Base-by-base conservation (phyloP, 2,113 vertebrate species). In the Microcebus tavaratra region DNA sequence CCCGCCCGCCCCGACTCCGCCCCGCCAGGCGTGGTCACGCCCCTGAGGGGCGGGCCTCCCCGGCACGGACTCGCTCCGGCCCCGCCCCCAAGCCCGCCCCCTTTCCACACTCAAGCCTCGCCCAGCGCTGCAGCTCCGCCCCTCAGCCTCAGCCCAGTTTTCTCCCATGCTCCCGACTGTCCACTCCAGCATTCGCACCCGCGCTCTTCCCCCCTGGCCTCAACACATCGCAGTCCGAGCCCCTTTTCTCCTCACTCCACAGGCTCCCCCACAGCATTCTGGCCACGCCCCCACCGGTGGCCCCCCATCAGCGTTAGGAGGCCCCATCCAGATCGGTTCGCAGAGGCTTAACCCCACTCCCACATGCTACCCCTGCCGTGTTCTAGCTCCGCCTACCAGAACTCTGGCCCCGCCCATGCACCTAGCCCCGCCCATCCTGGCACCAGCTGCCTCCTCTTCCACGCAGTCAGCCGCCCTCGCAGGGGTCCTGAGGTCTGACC, bases 381-480 rank as follows among this genome's bases (percentile, higher is more conserved):
- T 3, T 0, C 57, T 75, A 50, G 31, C 85, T 1, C 82, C 36
- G 2, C 63, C 36, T 29, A 50, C 50, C 34, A 39, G 2, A 0
- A 4, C 1, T 2, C 34, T 1, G 50, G 57, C 23, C 31, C 65
- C 68, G 2, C 73, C 25, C 10, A 8, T 17, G 57, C 53, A 18
- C 0, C 63, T 14, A 6, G 9, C 29, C 57, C 73, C 12, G 55
- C 68, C 75, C 65, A 14, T 8, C 0, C 0, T 0, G 1, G 42
- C 20, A 31, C 80, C 53, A 0, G 5, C 27, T 29, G 59, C 91
- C 11, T 11, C 67, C 57, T 27, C 10, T 13, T 42, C 6, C 27
- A 9, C 1, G 36, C 61, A 2, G 1, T 0, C 75, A 8, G 36
- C n/a, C 1, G n/a, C 25, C 2, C 12, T 27, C 17, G 1, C 57